Conservation (phyloP, 2,888 invertebrate genomes). For the Cephus pulcher region DNA sequence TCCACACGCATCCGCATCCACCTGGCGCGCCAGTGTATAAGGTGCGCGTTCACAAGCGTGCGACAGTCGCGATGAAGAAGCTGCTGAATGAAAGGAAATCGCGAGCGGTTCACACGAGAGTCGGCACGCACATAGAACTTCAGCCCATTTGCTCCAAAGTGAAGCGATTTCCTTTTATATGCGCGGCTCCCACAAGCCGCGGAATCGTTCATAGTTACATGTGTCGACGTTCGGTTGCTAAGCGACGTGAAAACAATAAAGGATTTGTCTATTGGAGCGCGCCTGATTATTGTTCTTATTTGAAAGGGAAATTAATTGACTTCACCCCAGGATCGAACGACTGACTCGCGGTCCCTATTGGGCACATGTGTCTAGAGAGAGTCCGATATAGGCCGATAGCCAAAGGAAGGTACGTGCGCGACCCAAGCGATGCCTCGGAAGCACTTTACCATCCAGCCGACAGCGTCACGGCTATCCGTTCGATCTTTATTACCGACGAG, state of each 20-base stretch:
- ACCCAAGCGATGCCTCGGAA: slow-evolving; percentile 11
- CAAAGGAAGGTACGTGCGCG: background rate
- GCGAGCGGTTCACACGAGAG: slow-evolving; percentile 58
- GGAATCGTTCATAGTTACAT: background rate
- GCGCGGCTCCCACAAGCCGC: slow-evolving; percentile 48
- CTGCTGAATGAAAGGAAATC: slow-evolving; percentile 60
- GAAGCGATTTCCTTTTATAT: slow-evolving; percentile 59
- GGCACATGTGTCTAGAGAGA: too few species aligned
- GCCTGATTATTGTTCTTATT: too few species aligned
- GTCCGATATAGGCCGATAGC: too few species aligned
- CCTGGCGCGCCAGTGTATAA: background rate
- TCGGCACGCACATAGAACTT: slow-evolving; percentile 46
- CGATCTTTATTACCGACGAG: slow-evolving; percentile 31
- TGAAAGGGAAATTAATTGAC: too few species aligned
- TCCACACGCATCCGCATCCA: too few species aligned
- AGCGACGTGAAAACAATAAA: too few species aligned
- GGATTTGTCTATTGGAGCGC: too few species aligned
- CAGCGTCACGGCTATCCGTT: slow-evolving; percentile 32
- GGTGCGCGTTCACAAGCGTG: slow-evolving; percentile 45
- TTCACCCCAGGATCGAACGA: too few species aligned
- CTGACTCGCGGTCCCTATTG: too few species aligned
- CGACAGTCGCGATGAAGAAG: slow-evolving; percentile 60
- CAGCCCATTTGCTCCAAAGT: slow-evolving; percentile 54
- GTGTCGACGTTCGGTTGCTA: too few species aligned
- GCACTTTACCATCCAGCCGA: slow-evolving; percentile 28